Percentiles rank a stretch among this genome's conserved stretches.
phyloP scores from a whole-genome alignment of 2,888 invertebrate genomes.

The Acanthosoma haemorrhoidale region DNA sequence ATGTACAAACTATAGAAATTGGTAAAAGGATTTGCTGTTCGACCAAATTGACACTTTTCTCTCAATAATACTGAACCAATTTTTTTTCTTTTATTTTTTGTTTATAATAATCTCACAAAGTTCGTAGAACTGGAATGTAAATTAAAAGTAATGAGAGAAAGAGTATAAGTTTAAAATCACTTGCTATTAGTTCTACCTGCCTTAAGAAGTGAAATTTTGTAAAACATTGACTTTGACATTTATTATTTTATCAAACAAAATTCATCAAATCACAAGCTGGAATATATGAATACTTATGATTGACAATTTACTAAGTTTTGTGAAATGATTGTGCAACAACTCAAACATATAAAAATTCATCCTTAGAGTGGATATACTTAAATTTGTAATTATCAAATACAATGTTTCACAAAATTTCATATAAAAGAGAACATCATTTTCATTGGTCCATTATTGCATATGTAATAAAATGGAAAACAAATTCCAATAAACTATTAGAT shows the following conservation, averaged over 20 bases:
- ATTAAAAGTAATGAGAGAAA: background rate
- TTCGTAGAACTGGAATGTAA: background rate
- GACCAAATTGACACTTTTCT: background rate
- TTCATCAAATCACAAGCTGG: too few relatives aligned
- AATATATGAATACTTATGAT: too few relatives aligned
- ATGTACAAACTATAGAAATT: slow-evolving; percentile 21
- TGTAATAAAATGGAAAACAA: too few relatives aligned
- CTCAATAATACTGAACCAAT: background rate
- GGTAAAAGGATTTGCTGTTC: slow-evolving; percentile 23
- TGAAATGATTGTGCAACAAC: too few relatives aligned
- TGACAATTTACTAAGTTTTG: too few relatives aligned
- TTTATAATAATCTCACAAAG: background rate
- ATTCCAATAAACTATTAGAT: too few relatives aligned
- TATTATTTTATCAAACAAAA: background rate
- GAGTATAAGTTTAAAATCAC: too few relatives aligned
- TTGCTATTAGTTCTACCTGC: background rate
- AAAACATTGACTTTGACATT: background rate
- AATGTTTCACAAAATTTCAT: background rate
- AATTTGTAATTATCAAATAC: background rate
- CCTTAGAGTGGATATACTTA: background rate
- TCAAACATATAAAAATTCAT: background rate
- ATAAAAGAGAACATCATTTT: background rate
- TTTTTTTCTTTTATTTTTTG: background rate
- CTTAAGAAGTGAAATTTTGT: background rate
- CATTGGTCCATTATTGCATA: too few relatives aligned